phyloP scores from a whole-genome alignment of 1,140 invertebrate genomes.

The Papilio polytes region DNA sequence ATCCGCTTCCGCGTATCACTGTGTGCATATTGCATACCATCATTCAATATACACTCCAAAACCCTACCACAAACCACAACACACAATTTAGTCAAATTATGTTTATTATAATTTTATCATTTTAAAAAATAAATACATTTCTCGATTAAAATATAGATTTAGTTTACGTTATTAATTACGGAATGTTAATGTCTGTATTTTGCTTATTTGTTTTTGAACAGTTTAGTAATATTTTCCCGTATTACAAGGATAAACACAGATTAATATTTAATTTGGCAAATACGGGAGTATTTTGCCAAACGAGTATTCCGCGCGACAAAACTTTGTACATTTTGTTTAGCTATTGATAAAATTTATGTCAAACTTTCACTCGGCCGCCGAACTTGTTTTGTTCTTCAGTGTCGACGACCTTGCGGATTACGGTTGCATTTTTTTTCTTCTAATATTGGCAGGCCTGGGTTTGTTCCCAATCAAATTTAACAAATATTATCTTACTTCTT shows the following conservation, averaged over 20 bases:
- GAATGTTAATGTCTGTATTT: neutral
- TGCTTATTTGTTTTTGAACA: neutral
- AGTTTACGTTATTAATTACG: no score
- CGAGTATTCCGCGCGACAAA: neutral
- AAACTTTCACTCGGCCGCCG: neutral
- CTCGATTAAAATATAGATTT: no score
- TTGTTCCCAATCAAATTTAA: neutral
- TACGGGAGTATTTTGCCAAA: conserved; percentile 2
- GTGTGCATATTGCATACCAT: conserved; percentile 10
- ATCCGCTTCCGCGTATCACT: neutral
- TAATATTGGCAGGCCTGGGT: neutral
- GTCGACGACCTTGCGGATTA: neutral
- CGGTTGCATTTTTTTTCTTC: neutral
- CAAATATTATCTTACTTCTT: neutral
- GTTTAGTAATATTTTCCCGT: neutral
- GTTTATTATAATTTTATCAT: no score
- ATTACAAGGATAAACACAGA: neutral
- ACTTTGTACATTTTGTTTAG: conserved; percentile 9
- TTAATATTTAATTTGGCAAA: neutral
- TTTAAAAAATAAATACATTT: no score
- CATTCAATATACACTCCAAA: neutral
- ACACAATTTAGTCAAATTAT: neutral
- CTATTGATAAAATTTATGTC: conserved; percentile 10
- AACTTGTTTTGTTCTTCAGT: conserved; percentile 5
- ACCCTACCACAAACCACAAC: neutral